A percentile compares a stretch with the other conserved stretches of the same genome.
These are phyloP conservation scores for Erythrocercus mccallii DNA, from an alignment of 2,113 vertebrate genomes.

Conservation along the genomic window DNA sequence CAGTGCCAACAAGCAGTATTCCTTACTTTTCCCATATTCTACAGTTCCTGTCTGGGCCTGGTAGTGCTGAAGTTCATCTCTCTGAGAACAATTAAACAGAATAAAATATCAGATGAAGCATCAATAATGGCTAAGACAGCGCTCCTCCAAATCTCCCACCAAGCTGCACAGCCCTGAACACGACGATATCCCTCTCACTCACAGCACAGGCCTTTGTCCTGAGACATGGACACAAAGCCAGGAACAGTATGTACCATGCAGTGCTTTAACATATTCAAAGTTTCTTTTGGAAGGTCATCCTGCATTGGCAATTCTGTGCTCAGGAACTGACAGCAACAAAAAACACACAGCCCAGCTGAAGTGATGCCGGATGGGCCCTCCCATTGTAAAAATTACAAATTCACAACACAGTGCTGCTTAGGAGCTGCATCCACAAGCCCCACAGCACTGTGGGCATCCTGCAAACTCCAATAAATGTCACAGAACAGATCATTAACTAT, in stretches of 20 bases:
- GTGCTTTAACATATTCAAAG: neutral
- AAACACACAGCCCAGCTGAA: neutral
- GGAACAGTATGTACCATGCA: rapidly evolving
- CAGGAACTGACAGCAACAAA: neutral
- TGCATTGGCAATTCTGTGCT: neutral
- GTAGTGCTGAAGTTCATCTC: neutral
- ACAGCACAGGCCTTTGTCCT: neutral
- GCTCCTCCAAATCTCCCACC: neutral
- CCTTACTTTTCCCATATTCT: neutral
- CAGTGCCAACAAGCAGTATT: neutral
- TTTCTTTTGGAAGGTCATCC: neutral
- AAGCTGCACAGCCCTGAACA: neutral
- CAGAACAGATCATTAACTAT: neutral
- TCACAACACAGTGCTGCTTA: neutral
- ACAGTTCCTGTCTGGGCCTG: neutral
- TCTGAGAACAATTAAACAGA: neutral
- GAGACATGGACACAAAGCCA: neutral
- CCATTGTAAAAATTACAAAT: neutral
- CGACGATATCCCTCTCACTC: rapidly evolving
- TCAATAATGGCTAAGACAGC: neutral
- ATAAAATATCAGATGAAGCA: neutral
- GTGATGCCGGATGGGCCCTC: neutral
- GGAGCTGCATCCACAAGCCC: neutral
- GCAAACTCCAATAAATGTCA: neutral
- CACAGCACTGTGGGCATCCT: neutral